Base-by-base conservation (phyloP, 2,797 vertebrate genomes). In the Anomalospiza imberbis region DNA sequence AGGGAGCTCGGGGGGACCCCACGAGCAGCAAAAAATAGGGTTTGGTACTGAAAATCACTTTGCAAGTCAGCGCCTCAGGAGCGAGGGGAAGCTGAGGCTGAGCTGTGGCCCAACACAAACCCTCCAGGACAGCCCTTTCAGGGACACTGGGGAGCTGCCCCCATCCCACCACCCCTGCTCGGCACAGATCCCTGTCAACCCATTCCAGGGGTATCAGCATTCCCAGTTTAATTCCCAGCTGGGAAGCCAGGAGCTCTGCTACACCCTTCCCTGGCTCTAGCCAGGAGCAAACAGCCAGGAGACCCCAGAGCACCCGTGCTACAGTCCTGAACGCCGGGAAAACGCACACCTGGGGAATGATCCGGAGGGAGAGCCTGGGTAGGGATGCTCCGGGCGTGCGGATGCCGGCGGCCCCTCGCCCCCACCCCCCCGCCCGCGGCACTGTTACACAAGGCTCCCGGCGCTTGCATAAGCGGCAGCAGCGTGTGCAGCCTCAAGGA, bases 391-490 rank as follows among this genome's bases (percentile, higher is more conserved):
- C 17, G 16, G 63, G 63, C 0, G 11, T 11, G 55, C 5, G 17
- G 74, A 10, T 86, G 77, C 65, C 60, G 8, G 26, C 1, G 31
- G 54, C 50, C 7, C 58, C 87, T 61, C 40, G 82, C 48, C 36
- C 76, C 76, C 81, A 21, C 15, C 77, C 84, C 88, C 68, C 55
- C 20, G 42, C 65, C 91, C 78, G 65, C 81, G 1, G 73, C 77
- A 3, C 81, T 4, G 82, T 93, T 93, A 73, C 93, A 86, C 91
- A 91, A 94, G 90, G 92, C 92, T 89, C 73, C 89, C 3, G 4
- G 84, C 2, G 1, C 77, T 87, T 89, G 85, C 89, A 71, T 74
- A 92, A 94, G 73, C 65, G 4, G 4, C 89, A 19, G 55, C 31
- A 3, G 70, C 24, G 0, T 2, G 20, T 1, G 9, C 67, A 40